Evolutionary conservation across 2,113 vertebrate species (phyloP).

Genomic region (Colaptes auratus): DNA sequence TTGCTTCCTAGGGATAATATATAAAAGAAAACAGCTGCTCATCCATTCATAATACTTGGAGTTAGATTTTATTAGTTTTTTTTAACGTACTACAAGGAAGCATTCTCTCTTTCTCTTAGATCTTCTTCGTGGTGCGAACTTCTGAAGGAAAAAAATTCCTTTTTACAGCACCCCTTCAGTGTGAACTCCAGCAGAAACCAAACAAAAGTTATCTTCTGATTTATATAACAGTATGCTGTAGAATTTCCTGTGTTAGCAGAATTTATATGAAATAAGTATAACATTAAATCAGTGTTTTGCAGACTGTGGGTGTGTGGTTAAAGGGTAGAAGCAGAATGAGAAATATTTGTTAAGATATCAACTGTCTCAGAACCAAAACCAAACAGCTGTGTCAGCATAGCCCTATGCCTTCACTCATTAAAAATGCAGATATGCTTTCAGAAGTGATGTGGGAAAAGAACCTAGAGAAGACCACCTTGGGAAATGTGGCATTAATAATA

Average conservation of each 20-base stretch:
- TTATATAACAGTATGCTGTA: background rate
- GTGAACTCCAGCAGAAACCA: slow-evolving; percentile 4
- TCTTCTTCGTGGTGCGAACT: background rate
- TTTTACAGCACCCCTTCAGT: background rate
- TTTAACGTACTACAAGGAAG: background rate
- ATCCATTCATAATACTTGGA: background rate
- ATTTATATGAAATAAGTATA: background rate
- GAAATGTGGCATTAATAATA: background rate
- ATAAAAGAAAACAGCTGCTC: background rate
- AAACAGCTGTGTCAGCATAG: background rate
- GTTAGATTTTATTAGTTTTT: background rate
- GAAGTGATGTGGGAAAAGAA: background rate
- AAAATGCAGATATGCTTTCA: background rate
- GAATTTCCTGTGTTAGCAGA: background rate
- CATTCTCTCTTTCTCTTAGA: background rate
- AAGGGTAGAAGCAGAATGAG: background rate
- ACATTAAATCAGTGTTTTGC: background rate
- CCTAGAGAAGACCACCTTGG: background rate
- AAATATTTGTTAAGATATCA: background rate
- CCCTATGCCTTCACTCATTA: background rate
- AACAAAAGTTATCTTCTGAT: slow-evolving; percentile 8
- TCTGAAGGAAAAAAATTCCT: background rate
- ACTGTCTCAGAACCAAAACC: background rate
- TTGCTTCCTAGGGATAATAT: background rate
- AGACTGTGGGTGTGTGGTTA: background rate